A percentile compares a stretch with the other conserved stretches of the same genome.
phyloP scores from a whole-genome alignment of 2,888 invertebrate species.

The Dinocampus coccinellae region DNA sequence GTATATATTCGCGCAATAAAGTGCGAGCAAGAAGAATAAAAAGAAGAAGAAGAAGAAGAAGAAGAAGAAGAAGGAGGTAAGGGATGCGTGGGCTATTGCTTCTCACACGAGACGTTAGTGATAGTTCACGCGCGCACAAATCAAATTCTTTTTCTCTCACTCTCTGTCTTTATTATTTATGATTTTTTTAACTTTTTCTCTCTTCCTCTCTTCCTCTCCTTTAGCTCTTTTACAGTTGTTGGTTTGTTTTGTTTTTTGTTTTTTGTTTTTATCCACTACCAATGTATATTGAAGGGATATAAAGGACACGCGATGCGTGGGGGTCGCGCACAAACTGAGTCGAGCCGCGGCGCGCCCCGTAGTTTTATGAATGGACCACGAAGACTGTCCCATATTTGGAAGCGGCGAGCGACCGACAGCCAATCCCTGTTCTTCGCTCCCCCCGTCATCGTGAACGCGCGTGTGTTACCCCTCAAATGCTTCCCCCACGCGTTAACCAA shows the following conservation, averaged over 20 bases:
- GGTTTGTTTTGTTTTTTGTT: no score
- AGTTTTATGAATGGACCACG: slow-evolving; percentile 87
- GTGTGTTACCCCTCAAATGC: slow-evolving; percentile 41
- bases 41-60: slow-evolving; percentile 22
- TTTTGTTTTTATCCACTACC: slow-evolving; percentile 17
- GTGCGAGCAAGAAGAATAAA: slow-evolving; percentile 16
- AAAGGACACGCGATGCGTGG: slow-evolving; percentile 67
- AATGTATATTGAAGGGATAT: slow-evolving; percentile 34
- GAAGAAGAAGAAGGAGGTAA: slow-evolving; percentile 19
- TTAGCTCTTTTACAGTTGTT: neutral
- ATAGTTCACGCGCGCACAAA: neutral
- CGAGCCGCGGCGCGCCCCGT: slow-evolving; percentile 77
- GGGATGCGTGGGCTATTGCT: slow-evolving; percentile 30
- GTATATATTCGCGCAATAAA: slow-evolving; percentile 5
- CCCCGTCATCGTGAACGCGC: slow-evolving; percentile 38
- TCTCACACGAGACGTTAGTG: slow-evolving; percentile 13
- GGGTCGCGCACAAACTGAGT: slow-evolving; percentile 73
- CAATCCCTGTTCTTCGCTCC: slow-evolving; percentile 70
- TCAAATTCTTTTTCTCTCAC: neutral
- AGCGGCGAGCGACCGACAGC: slow-evolving; percentile 74
- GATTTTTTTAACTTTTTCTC: no score
- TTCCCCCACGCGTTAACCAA: slow-evolving; percentile 42
- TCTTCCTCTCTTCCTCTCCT: neutral
- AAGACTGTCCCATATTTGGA: slow-evolving; percentile 87
- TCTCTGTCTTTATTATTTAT: no score